Percentiles rank a stretch among this genome's conserved stretches.
phyloP scores from a whole-genome alignment of 2,888 invertebrate genomes.

The Xanthia icteritia region DNA sequence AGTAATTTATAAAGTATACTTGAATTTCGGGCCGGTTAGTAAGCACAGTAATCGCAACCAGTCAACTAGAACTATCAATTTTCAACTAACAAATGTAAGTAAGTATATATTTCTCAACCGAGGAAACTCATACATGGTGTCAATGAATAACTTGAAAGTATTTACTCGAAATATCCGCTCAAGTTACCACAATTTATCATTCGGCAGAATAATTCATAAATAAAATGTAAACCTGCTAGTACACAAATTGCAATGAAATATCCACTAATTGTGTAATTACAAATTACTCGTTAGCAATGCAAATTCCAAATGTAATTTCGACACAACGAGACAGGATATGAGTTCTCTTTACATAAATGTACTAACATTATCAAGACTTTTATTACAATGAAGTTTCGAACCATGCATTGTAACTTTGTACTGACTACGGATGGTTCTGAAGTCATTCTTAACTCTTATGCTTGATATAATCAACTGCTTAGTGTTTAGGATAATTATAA shows the following conservation, averaged over 20 bases:
- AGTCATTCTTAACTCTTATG: conserved; percentile 19
- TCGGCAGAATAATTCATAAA: neutral
- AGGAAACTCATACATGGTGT: conserved; percentile 13
- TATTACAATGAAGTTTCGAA: conserved; percentile 50
- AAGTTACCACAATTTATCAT: conserved; percentile 6
- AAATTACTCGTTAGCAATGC: conserved; percentile 43
- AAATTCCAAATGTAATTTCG: conserved; percentile 51
- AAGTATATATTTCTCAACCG: conserved; percentile 26
- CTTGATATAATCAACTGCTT: conserved; percentile 25
- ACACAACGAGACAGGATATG: conserved; percentile 49
- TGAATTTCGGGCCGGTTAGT: conserved; percentile 14
- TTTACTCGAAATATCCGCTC: conserved; percentile 3
- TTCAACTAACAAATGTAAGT: neutral
- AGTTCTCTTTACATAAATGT: conserved; percentile 52
- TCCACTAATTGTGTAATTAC: conserved; percentile 36
- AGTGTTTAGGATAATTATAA: conserved; percentile 25
- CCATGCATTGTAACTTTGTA: conserved; percentile 28
- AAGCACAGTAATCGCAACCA: conserved; percentile 14
- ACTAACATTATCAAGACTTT: conserved; percentile 54
- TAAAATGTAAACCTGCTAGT: conserved; percentile 4
- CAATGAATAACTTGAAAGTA: conserved; percentile 38
- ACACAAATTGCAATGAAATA: conserved; percentile 33
- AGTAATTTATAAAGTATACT: conserved; percentile 10
- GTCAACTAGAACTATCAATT: neutral
- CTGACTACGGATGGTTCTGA: conserved; percentile 5